phyloP scores from a whole-genome alignment of 23 tunicate species.

The Trididemnum clinides region DNA sequence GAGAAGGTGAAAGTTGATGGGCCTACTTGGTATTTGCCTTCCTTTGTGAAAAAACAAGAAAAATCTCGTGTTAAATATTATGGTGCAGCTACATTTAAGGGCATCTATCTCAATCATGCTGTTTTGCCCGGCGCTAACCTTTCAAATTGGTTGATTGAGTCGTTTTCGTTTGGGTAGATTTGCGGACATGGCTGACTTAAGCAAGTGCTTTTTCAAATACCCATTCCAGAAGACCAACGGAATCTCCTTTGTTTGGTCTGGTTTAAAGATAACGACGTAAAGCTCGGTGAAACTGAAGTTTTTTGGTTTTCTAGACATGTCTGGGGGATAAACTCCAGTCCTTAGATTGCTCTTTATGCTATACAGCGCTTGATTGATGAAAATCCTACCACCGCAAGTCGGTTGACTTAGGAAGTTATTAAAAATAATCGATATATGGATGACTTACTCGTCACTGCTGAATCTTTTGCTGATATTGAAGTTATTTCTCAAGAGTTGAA shows the following conservation, averaged over 20 bases:
- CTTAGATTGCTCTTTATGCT: neutral
- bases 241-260: neutral
- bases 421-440: neutral
- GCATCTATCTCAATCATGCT: neutral
- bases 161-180: neutral
- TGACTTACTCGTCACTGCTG: neutral
- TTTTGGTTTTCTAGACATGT: neutral
- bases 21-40: too few species aligned
- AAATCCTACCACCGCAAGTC: neutral
- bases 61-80: too few species aligned
- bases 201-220: neutral
- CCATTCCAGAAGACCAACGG: neutral
- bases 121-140: neutral
- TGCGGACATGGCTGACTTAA: too few species aligned
- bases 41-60: too few species aligned
- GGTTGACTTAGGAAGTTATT: neutral
- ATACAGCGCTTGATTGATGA: neutral
- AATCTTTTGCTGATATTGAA: neutral
- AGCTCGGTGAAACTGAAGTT: neutral
- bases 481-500: neutral
- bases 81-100: neutral
- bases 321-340: neutral
- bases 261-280: neutral
- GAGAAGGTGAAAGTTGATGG: too few species aligned
- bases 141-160: neutral